Base-by-base conservation (phyloP, 2,888 invertebrate species). In the Mantis religiosa region DNA sequence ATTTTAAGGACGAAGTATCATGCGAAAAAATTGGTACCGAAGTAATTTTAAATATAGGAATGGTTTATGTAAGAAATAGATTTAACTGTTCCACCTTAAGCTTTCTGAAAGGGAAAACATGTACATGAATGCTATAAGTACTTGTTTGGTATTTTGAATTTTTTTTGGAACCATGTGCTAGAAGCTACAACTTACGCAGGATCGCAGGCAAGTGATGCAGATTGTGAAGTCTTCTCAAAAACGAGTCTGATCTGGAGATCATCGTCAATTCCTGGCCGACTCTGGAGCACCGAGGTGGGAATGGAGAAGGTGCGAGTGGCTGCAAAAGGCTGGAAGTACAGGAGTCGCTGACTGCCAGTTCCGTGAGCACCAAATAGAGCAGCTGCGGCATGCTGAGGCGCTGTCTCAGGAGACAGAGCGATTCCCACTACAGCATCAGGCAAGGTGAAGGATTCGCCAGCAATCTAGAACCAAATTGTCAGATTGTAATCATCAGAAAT, bases 191-290 rank as follows among this genome's bases (percentile, higher is more conserved):
- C 87, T 87, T 30, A 87, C 87, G n/a, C 1, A n/a, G 87, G 95
- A 90, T 97, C 96, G 0, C 97, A 95, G 0, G 96, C 95, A 28
- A 97, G 92, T 0, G 96, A 96, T 12, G 97, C 94, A 7, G 97
- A 97, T 92, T 97, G 97, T 0, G 97, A 97, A 0, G 97, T 97
- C 93, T 98, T 97, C 91, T 96, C 96, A 0, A 97, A 97, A 25
- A 97, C 96, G 85, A 97, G 93, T 90, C 95, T 95, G 0, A 97
- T 96, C 0, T 97, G 97, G 88, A 97, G 92, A 84, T 96, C 95
- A 82, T 95, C 96, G 91, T 95, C 95, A 0, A 96, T 95, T 1
- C 95, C 94, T 0, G 97, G 97, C 0, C 97, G 97, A 1, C 96
- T 95, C 2, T 95, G 95, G 27, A 98, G 93, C 0, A 95, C 96